Evolutionary conservation across 1,140 invertebrate species (phyloP).

Genomic region (Teleopsis dalmanni): DNA sequence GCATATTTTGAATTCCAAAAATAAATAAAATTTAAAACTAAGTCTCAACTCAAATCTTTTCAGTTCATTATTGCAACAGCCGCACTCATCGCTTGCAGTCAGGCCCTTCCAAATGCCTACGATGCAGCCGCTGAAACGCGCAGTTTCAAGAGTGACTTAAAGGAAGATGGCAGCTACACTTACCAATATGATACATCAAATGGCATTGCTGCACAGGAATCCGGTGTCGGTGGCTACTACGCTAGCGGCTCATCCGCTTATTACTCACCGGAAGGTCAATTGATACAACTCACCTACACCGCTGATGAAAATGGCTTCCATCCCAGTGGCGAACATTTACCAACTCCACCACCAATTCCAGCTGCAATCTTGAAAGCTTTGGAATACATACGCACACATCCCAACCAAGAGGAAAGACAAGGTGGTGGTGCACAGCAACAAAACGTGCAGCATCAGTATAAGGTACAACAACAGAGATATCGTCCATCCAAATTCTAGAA

Average conservation of each 20-base stretch:
- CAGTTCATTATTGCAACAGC: constrained; percentile 26
- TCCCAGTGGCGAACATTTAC: constrained; percentile 62
- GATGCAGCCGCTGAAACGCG: constrained; percentile 32
- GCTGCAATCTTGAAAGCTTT: constrained; percentile 54
- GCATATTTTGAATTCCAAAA: background rate
- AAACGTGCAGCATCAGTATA: no score
- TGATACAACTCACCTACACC: constrained; percentile 54
- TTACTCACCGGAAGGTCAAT: constrained; percentile 44
- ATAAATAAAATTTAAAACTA: background rate
- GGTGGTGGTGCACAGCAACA: constrained; percentile 11
- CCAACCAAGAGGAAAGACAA: constrained; percentile 36
- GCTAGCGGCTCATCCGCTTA: constrained; percentile 33
- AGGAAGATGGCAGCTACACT: constrained; percentile 51
- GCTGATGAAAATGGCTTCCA: constrained; percentile 73
- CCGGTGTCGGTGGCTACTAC: constrained; percentile 44
- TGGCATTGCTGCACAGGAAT: constrained; percentile 54
- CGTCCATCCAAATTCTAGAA: no score
- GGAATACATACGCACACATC: constrained; percentile 52
- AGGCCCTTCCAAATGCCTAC: constrained; percentile 27
- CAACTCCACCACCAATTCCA: constrained; percentile 74
- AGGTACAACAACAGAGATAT: no score
- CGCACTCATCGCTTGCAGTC: constrained; percentile 20
- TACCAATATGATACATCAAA: constrained; percentile 53
- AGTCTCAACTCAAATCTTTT: background rate
- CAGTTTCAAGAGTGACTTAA: constrained; percentile 37